Percentiles rank a stretch among this genome's conserved stretches.
Evolutionary conservation across 2,797 vertebrate species (phyloP).

Genomic region (Tragopan temminckii): DNA sequence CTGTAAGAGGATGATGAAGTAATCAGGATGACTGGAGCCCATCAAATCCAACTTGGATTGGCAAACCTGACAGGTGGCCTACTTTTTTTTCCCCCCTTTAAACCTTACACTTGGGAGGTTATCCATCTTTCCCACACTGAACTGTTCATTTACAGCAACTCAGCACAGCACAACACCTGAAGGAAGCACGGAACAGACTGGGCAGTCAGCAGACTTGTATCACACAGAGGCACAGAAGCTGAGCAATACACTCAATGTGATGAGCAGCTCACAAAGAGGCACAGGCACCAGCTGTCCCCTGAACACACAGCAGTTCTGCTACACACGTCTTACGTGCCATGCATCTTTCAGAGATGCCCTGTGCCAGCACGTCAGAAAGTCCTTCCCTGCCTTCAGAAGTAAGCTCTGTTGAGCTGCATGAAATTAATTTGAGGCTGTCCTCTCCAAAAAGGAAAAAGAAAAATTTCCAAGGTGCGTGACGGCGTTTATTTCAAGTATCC

Average conservation of each 20-base stretch:
- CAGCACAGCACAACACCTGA: not conserved
- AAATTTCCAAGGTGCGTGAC: not conserved
- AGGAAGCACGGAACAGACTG: not conserved
- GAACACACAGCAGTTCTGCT: not conserved
- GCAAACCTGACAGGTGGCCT: constrained; percentile 31
- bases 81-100: not conserved
- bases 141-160: not conserved
- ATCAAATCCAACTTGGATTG: constrained; percentile 23
- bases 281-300: not conserved
- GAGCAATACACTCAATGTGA: constrained; percentile 1
- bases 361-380: not conserved
- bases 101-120: not conserved
- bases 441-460: not conserved
- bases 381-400: not conserved
- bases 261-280: not conserved
- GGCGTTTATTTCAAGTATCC: constrained; percentile 1
- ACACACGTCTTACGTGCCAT: not conserved
- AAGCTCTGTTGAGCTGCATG: not conserved
- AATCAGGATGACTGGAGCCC: constrained; percentile 21
- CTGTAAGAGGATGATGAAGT: constrained; percentile 26
- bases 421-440: not conserved
- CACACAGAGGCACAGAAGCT: not conserved
- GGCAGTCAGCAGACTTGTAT: not conserved
- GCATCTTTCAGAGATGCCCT: not conserved
- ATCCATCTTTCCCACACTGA: not conserved